Evolutionary conservation across 2,113 vertebrate species (phyloP).

Genomic region (Struthidea cinerea): DNA sequence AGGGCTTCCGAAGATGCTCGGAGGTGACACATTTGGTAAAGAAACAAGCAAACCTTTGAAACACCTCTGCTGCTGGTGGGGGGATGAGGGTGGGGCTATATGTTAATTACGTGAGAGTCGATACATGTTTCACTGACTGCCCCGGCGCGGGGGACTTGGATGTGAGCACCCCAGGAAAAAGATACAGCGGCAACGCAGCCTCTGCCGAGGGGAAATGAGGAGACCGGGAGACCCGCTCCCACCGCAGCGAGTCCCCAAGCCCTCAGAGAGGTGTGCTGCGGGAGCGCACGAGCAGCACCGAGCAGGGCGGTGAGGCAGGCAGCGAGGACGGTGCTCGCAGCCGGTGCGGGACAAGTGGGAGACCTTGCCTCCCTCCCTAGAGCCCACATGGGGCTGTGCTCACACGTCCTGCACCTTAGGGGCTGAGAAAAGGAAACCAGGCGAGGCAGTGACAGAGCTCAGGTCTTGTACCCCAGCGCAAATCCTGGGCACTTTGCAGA

Average conservation of each 20-base stretch:
- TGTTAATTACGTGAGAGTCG: rapidly evolving
- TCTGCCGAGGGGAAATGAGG: too few species aligned
- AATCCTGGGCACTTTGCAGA: background rate
- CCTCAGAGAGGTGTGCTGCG: rapidly evolving
- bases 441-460: rapidly evolving
- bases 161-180: too few species aligned
- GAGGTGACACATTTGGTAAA: background rate
- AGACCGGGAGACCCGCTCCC: rapidly evolving
- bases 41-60: background rate
- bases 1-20: background rate
- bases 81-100: rapidly evolving
- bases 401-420: rapidly evolving
- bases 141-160: rapidly evolving
- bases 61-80: too few species aligned
- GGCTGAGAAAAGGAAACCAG: background rate
- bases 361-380: too few species aligned
- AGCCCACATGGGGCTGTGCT: rapidly evolving
- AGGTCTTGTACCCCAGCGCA: rapidly evolving
- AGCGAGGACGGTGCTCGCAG: rapidly evolving
- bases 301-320: background rate
- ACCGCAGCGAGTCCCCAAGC: rapidly evolving
- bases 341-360: background rate
- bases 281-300: background rate
- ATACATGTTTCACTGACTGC: rapidly evolving
- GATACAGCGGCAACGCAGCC: background rate